These are phyloP conservation scores for Ptilonorhynchus violaceus DNA, from an alignment of 2,113 vertebrate species.

Conservation along the genomic window DNA sequence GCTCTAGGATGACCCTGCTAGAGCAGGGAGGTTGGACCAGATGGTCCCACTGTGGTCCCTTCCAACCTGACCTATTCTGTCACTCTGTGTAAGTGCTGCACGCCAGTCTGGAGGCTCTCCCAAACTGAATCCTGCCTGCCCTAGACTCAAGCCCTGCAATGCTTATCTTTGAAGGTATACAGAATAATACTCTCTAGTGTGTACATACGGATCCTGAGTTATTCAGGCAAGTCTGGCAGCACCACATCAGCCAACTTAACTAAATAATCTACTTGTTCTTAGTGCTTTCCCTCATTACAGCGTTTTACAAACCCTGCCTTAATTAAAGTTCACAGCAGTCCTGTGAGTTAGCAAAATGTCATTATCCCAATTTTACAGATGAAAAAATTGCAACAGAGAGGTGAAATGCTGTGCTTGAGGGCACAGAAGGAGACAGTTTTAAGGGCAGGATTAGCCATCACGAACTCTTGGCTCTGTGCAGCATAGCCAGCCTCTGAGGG, in stretches of 20 bases:
- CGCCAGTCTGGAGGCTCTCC: background rate
- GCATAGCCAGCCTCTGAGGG: background rate
- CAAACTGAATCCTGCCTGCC: background rate
- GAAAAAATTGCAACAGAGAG: conserved; percentile 34
- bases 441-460: background rate
- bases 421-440: background rate
- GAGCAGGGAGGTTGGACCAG: background rate
- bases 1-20: background rate
- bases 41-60: background rate
- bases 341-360: conserved; percentile 18
- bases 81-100: background rate
- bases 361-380: conserved; percentile 63
- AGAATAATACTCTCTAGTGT: background rate
- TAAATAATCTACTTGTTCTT: conserved; percentile 4
- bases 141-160: background rate
- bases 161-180: background rate
- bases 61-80: background rate
- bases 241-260: background rate
- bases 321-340: conserved; percentile 54
- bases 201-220: background rate
- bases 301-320: conserved; percentile 21
- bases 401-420: conserved; percentile 22
- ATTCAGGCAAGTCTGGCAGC: background rate
- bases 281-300: conserved; percentile 49
- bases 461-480: background rate